Conservation (phyloP, 2,888 invertebrate species). For the Didymodactylos carnosus region DNA sequence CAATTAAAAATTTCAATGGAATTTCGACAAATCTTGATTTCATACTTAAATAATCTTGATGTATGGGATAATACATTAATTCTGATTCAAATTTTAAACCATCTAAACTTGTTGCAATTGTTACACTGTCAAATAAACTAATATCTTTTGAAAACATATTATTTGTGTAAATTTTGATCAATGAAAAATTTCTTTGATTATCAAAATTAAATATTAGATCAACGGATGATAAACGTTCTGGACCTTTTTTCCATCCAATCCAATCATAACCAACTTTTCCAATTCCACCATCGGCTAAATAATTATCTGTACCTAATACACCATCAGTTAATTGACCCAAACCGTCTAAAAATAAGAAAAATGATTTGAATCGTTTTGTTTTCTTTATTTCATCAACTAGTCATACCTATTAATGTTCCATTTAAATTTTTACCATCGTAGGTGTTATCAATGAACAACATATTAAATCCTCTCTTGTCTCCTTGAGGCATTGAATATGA, state of each 20-base stretch:
- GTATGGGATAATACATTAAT: no score
- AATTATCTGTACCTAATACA: conserved; percentile 53
- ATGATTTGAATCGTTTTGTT: no score
- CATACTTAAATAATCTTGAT: neutral
- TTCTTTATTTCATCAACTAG: no score
- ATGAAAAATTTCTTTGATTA: conserved; percentile 61
- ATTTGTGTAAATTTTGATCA: conserved; percentile 53
- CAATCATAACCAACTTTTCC: conserved; percentile 53
- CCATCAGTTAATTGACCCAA: conserved; percentile 66
- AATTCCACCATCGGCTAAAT: conserved; percentile 39
- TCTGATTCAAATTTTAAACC: conserved; percentile 55
- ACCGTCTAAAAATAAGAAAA: conserved; percentile 54
- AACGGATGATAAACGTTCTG: conserved; percentile 45
- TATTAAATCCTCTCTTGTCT: conserved; percentile 51
- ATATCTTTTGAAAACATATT: conserved; percentile 67
- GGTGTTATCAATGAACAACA: conserved; percentile 56
- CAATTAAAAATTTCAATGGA: conserved; percentile 40
- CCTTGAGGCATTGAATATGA: conserved; percentile 67
- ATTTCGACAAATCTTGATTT: conserved; percentile 50
- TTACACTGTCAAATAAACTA: conserved; percentile 59
- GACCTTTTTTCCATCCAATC: conserved; percentile 58
- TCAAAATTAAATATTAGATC: conserved; percentile 69
- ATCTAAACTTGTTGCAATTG: conserved; percentile 53
- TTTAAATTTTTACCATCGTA: conserved; percentile 50
- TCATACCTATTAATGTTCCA: conserved; percentile 16